phyloP scores from a whole-genome alignment of 2,888 invertebrate genomes.

The Yponomeuta sedellus region DNA sequence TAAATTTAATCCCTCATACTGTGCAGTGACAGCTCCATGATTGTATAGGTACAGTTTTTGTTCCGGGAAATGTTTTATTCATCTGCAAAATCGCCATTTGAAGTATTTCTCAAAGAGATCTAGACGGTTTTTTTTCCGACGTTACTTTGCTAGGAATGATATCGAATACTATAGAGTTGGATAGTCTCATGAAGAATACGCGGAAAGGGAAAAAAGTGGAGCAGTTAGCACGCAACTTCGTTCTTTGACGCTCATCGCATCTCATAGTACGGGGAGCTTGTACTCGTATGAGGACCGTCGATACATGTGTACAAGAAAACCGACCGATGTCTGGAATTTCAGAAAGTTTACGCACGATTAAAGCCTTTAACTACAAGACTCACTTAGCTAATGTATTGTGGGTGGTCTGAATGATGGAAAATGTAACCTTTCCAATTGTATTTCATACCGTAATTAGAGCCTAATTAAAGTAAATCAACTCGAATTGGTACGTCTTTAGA shows the following conservation, averaged over 20 bases:
- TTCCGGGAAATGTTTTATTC: not conserved
- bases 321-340: not conserved
- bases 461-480: no score
- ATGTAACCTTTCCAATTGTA: not conserved
- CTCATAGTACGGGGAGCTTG: not conserved
- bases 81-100: not conserved
- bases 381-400: not conserved
- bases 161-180: not conserved
- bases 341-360: no score
- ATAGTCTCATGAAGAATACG: not conserved
- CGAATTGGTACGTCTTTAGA: no score
- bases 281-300: not conserved
- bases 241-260: not conserved
- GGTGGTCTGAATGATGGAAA: not conserved
- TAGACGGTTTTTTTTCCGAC: not conserved
- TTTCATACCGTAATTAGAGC: no score
- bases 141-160: not conserved
- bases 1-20: slow-evolving; percentile 12
- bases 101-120: not conserved
- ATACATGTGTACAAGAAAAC: not conserved
- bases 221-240: not conserved
- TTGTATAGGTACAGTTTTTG: not conserved
- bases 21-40: not conserved
- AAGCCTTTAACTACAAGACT: not conserved
- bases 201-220: not conserved